Evolutionary conservation across 1,140 invertebrate genomes (phyloP), one percentile per base, ranked within the genome.

Genomic region (Chironomus striatipennis): DNA sequence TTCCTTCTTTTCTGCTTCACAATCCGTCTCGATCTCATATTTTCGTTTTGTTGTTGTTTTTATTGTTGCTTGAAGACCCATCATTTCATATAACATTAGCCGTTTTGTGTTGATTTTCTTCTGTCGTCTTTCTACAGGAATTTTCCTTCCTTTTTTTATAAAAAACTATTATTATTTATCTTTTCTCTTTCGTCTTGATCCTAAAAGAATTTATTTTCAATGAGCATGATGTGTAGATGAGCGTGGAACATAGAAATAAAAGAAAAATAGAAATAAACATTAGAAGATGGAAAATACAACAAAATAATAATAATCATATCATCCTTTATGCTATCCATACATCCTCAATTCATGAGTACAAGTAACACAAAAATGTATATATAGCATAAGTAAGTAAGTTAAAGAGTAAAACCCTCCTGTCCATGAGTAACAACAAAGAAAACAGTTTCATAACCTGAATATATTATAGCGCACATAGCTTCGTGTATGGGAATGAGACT

Each of bases 41-140:
- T 90, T 90, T 82, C 89, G 87, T 87, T 90, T 90, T 78, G 86
- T 87, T 84, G 88, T 87, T 81, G 88, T 89, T 83, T 70, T 70
- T 70, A 21, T 70, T 70, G 65, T 17, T 70, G 87, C 87, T 86
- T 89, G 88, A 85, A 90, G 86, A 88, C 89, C 89, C 88, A 90
- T 90, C 87, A 88, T 89, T 86, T 87, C 88, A 88, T 88, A 88
- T 83, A 20, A 20, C 18, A 21, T 70, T 70, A 18, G 17, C 7
- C 65, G 3, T 17, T 70, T 57, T 57, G 12, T 15, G 1, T 57
- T n/a, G n/a, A 57, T 57, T 57, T 57, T 57, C 12, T 57, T 57
- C 47, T 57, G 12, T 57, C 12, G 12, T 57, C 12, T 57, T 57
- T 57, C 8, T 57, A 57, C 47, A 57, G 24, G 24, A 57, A 57